Evolutionary conservation across 2,888 invertebrate genomes (phyloP), one percentile per base, ranked within the genome.

Genomic region (Andrena haemorrhoa): DNA sequence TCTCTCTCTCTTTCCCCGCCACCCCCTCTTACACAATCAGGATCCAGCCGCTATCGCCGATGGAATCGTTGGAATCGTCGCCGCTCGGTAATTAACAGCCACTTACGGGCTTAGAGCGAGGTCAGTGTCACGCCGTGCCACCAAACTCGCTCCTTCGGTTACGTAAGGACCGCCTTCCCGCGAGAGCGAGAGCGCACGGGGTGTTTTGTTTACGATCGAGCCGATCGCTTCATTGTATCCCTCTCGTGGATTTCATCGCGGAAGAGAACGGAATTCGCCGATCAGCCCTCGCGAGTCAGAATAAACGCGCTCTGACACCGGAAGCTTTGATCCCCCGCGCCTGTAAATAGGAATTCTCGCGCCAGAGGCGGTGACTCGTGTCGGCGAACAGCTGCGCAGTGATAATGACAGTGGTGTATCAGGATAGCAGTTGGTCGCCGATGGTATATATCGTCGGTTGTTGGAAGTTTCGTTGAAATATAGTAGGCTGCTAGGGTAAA

Each of bases 61-160:
- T 49, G 82, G 56, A 82, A 74, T 82, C 69, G 69, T 74, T 74
- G 64, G 71, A 78, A 75, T 78, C 75, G 79, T 72, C 49, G 83
- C 65, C 53, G 26, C 49, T 72, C 64, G 74, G 75, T 86, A 86
- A 88, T 79, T 75, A 79, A 72, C 69, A 26, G 68, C 53, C 77
- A 53, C 68, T 83, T 64, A 69, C 71, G 69, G 80, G 79, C 80
- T 81, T 75, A 71, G 72, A 80, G 83, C 76, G 78, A 80, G 85
- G 79, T 84, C 87, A 84, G 87, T 83, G 86, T 87, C 86, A 83
- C 78, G 60, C 61, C 31, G 71, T n/a, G 49, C 49, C 61, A 60
- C 60, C 68, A 69, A 69, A 82, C 76, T 72, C 65, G 61, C 10
- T 31, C 58, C 56, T 56, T 23, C 10, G 47, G 61, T 80, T 80